Base-by-base conservation (phyloP, 1,140 invertebrate species). In the Papilio glaucus region DNA sequence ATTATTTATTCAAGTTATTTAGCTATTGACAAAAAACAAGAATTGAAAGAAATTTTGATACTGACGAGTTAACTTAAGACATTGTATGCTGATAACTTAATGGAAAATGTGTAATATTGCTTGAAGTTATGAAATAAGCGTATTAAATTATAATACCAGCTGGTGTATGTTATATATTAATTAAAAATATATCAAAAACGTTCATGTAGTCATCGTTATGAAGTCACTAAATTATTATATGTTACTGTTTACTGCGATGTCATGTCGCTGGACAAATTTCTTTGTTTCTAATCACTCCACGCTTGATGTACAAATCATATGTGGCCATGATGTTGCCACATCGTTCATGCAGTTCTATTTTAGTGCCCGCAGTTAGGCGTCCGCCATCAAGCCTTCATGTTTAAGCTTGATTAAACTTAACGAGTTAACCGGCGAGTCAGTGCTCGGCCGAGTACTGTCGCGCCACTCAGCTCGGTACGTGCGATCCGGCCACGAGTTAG, bases 151-250 rank as follows among this genome's bases (percentile, higher is more conserved):
- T 38, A 67, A 9, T 65, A 37, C 13, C 37, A 13, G 37, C 37
- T 65, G 6, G 62, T 65, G 37, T 42, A 42, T 29, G 41, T 24
- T 29, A 45, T 38, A 49, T 60, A 67, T 68, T n/a, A 67, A 74
- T 76, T n/a, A 70, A 63, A 75, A 75, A 49, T 74, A 80, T 77
- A 72, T 78, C 70, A 63, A 24, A 39, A 15, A 8, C 4, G 38
- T 37, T 24, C n/a, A 15, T 68, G 75, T 85, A 89, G 84, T 87
- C 80, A 84, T 79, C 74, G 79, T 86, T 90, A 79, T 77, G 73
- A 83, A 89, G 82, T 91, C 87, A 86, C 84, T 89, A 90, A 89
- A 86, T 88, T 88, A 89, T 91, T 87, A 80, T 85, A 84, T 78
- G 82, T 88, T 89, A 83, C 73, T 77, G 72, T 79, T 83, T 42